Percentiles rank a stretch among this genome's conserved stretches.
These are phyloP conservation scores for Rutpela maculata DNA, from an alignment of 2,888 invertebrate species.

Conservation along the genomic window DNA sequence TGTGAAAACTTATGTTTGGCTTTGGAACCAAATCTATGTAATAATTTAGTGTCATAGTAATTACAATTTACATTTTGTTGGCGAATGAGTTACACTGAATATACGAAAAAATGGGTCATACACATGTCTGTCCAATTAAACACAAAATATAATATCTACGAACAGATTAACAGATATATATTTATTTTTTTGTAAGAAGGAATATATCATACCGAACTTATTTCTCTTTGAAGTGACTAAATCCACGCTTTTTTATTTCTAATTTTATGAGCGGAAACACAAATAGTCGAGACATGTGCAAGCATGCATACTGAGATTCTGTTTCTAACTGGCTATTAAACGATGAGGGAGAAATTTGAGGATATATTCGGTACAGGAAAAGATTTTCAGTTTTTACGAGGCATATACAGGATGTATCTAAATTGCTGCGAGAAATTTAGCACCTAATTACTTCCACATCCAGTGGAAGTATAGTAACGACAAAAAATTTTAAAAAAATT, in stretches of 20 bases:
- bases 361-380: slow-evolving; percentile 1
- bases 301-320: slow-evolving; percentile 48
- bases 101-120: background rate
- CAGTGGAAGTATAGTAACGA: too few relatives aligned
- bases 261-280: slow-evolving; percentile 58
- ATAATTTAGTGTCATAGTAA: background rate
- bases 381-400: background rate
- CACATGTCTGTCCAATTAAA: background rate
- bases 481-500: too few relatives aligned
- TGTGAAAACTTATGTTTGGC: too few relatives aligned
- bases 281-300: slow-evolving; percentile 52
- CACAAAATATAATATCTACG: background rate
- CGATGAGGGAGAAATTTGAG: slow-evolving; percentile 19
- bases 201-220: slow-evolving; percentile 20
- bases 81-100: background rate
- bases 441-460: too few relatives aligned
- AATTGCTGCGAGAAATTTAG: too few relatives aligned
- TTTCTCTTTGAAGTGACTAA: slow-evolving; percentile 32
- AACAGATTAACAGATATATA: background rate
- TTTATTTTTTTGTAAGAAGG: slow-evolving; percentile 13
- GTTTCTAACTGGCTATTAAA: slow-evolving; percentile 15
- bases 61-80: background rate
- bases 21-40: background rate
- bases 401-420: too few relatives aligned
- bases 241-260: slow-evolving; percentile 44